Evolutionary conservation across 2,113 vertebrate genomes (phyloP), one percentile per base, ranked within the genome.

Genomic region (Sapajus apella): DNA sequence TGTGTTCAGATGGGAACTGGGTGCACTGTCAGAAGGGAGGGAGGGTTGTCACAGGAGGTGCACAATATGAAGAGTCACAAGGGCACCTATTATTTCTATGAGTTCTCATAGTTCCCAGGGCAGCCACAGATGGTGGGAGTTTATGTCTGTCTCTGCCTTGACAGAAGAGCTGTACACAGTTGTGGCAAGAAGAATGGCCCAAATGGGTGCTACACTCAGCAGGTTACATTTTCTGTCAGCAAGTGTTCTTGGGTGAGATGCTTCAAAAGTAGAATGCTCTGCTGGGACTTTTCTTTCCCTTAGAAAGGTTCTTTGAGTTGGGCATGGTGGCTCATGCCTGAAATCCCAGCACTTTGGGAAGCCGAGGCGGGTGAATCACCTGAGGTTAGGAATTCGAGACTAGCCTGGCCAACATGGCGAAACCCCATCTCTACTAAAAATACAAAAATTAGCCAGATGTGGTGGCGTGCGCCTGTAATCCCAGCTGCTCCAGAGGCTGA

Each of bases 11-110:
- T 14, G 3, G 0, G 66, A 75, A 16, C 43, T 6, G 66, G n/a
- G 23, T 30, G 80, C 43, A 45, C 45, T 87, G 30, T 43, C 45
- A 20, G 72, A 18, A 30, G 40, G 50, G 21, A 30, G 40, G 43
- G 21, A 77, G 14, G 23, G 76, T 16, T 13, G 37, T 61, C 70
- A 23, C 10, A 20, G 27, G 35, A 45, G 27, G 47, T 7, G 11
- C 4, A 1, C 3, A 5, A 0, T 37, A 3, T 30, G 4, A 45
- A 47, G 70, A 16, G 37, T 8, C 50, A 2, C 47, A 25, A 37
- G 56, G 66, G 4, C 23, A 1, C 6, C 11, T 11, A 0, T 79
- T 84, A 8, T n/a, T 45, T n/a, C 16, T 43, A 5, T 32, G n/a
- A 50, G 56, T 45, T 87, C 61, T 43, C 21, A 4, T 27, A 6